phyloP scores from a whole-genome alignment of 1,140 invertebrate species.

The Phortica variegata region DNA sequence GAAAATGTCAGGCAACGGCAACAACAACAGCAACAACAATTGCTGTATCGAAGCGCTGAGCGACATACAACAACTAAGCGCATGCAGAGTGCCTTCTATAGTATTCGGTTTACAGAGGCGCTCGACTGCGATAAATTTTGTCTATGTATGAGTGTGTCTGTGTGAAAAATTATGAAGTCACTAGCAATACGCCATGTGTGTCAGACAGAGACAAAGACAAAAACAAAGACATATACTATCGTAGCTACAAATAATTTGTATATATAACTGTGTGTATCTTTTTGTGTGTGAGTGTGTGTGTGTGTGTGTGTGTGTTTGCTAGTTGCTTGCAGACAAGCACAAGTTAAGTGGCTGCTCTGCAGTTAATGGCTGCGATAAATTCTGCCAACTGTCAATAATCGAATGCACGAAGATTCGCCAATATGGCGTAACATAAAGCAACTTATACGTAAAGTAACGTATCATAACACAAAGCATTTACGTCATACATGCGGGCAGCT shows the following conservation, averaged over 20 bases:
- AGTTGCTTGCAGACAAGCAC: too few relatives aligned
- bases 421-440: slow-evolving; percentile 7
- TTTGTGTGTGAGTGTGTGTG: too few relatives aligned
- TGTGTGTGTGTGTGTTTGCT: too few relatives aligned
- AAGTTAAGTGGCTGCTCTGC: slow-evolving; percentile 17
- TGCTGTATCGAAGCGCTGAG: neutral
- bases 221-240: too few relatives aligned
- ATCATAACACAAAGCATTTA: neutral
- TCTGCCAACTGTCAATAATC: slow-evolving; percentile 27
- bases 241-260: too few relatives aligned
- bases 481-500: neutral
- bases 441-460: slow-evolving; percentile 15
- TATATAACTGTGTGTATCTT: too few relatives aligned
- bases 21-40: neutral
- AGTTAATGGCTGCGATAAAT: slow-evolving; percentile 49
- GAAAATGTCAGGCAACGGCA: slow-evolving; percentile 3
- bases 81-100: slow-evolving; percentile 40
- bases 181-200: neutral
- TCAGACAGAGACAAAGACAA: slow-evolving; percentile 12
- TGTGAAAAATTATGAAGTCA: slow-evolving; percentile 30
- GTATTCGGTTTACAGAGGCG: too few relatives aligned
- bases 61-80: slow-evolving; percentile 13
- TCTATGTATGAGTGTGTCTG: too few relatives aligned
- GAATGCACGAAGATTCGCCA: slow-evolving; percentile 13
- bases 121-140: too few relatives aligned